Base-by-base conservation (phyloP, 2,113 vertebrate species). In the Hassar affinis region DNA sequence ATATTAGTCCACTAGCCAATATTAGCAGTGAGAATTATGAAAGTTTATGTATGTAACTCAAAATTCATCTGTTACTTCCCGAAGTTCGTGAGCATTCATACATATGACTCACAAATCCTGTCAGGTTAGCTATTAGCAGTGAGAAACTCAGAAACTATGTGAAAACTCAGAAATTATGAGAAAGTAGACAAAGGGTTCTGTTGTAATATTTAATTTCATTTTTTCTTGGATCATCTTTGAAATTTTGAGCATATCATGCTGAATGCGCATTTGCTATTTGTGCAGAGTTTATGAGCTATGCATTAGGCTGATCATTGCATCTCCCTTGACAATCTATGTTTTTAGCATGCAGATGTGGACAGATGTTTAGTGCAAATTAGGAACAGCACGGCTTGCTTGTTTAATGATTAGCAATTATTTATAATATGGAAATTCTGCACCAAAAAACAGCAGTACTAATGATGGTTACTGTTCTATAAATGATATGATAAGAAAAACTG, bases 211-310 rank as follows among this genome's bases (percentile, higher is more conserved):
- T 5, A 62, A 30, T 68, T 76, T 42, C 3, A 42, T 51, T 79
- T 38, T 59, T 80, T 14, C 9, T 54, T 51, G 33, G 33, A 56
- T 78, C 74, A 75, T 59, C 74, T 74, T 83, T 20, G 14, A 42
- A 59, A 25, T 33, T 54, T 3, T 62, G 27, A 30, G 14, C 59
- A 61, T 27, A 61, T 61, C 27, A 4, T 38, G 18, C 17, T 25
- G 38, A 22, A 56, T 57, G 64, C 75, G 69, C 69, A 51, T 83
- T 82, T 76, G 51, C 54, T 77, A 77, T 84, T 87, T 83, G 81
- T 81, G 56, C n/a, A 85, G 61, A 61, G 80, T 72, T 80, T 85
- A 83, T 84, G 80, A 69, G 42, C 72, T 84, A 81, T 85, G 64
- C 81, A 84, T 80, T 85, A 78, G 47, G 25, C 52, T 76, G 68